Evolutionary conservation across 2,113 vertebrate genomes (phyloP).

Genomic region (Sula dactylatra): DNA sequence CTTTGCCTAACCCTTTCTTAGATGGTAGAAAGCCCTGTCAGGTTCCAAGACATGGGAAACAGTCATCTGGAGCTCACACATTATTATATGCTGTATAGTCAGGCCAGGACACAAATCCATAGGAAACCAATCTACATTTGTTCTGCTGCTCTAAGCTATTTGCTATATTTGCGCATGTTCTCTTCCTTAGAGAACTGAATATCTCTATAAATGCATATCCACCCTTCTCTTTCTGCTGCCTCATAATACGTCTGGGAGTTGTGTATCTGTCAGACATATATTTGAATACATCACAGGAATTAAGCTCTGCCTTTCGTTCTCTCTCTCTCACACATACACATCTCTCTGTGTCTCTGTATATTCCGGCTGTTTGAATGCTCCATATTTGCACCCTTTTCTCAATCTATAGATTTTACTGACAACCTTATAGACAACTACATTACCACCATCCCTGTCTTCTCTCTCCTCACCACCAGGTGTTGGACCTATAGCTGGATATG

Average conservation of each 20-base stretch:
- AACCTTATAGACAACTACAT: neutral
- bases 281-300: conserved; percentile 1
- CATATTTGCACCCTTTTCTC: neutral
- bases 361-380: neutral
- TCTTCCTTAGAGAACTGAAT: neutral
- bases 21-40: neutral
- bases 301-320: neutral
- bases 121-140: neutral
- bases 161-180: neutral
- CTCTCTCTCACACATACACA: too few species aligned
- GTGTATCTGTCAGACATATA: neutral
- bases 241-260: neutral
- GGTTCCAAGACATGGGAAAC: neutral
- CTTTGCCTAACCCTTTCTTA: neutral
- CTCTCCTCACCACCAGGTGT: neutral
- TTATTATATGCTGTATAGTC: neutral
- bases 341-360: neutral
- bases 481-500: neutral
- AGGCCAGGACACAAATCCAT: neutral
- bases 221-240: neutral
- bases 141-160: conserved; percentile 8
- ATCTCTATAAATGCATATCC: neutral
- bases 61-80: neutral
- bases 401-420: neutral
- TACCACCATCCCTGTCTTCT: neutral